These are phyloP conservation scores for Cisticola juncidis DNA, from an alignment of 2,113 vertebrate genomes.

Conservation along the genomic window DNA sequence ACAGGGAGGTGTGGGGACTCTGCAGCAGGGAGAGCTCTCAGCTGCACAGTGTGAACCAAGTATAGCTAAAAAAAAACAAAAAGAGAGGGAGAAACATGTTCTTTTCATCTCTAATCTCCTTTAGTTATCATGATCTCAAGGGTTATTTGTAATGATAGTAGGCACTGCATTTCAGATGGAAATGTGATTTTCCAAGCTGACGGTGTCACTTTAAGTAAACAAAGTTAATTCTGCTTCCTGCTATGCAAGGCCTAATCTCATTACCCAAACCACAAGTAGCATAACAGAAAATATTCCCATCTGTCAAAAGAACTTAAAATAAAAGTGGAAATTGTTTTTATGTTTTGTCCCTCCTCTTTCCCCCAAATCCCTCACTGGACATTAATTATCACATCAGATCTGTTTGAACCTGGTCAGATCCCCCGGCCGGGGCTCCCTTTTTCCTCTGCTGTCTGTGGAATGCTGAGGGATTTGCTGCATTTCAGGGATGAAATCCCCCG, in stretches of 20 bases:
- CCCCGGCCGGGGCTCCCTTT: background rate
- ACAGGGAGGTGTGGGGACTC: background rate
- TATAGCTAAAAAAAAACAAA: background rate
- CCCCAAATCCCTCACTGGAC: background rate
- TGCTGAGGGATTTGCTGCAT: background rate
- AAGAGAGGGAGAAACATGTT: background rate
- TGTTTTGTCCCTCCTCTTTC: background rate
- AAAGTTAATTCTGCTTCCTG: slow-evolving; percentile 78
- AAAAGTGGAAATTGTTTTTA: slow-evolving; percentile 56
- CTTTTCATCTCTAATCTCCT: slow-evolving; percentile 26
- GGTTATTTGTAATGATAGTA: slow-evolving; percentile 55
- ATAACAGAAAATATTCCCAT: slow-evolving; percentile 61
- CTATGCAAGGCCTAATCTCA: slow-evolving; percentile 74
- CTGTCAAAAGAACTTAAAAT: slow-evolving; percentile 70
- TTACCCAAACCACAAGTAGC: slow-evolving; percentile 75
- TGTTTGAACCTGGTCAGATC: background rate
- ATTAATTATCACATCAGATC: slow-evolving; percentile 37
- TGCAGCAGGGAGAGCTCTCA: background rate
- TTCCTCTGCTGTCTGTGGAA: background rate
- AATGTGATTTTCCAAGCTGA: slow-evolving; percentile 70
- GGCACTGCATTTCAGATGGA: slow-evolving; percentile 56
- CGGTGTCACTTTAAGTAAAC: slow-evolving; percentile 76
- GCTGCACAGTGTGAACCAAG: background rate
- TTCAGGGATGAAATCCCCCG: background rate
- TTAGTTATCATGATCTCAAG: slow-evolving; percentile 49